Base-by-base conservation (phyloP, 2,113 vertebrate species). In the Actinemys pallida region DNA sequence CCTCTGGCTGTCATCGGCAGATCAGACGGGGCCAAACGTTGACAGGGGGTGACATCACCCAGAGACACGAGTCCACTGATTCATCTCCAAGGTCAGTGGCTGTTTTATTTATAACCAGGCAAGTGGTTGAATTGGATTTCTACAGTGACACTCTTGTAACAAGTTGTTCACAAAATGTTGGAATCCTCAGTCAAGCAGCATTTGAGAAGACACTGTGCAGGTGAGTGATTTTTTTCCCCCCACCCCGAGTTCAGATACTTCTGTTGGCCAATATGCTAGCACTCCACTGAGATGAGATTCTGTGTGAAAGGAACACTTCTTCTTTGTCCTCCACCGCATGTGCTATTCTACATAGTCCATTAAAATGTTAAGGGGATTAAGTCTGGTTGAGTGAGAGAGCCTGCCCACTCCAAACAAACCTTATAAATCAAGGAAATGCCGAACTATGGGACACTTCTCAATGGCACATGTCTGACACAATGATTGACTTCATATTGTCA, bases 31-130 rank as follows among this genome's bases (percentile, higher is more conserved):
- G 91, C 90, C 95, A 91, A 89, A 29, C 10, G 2, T 91, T 2
- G 88, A 39, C 94, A 93, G 96, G 89, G 81, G 50, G 91, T 96
- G 96, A 97, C 96, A 95, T 96, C 97, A 57, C 81, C 8, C 91
- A 97, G 95, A 93, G 95, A 90, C 91, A 96, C 84, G 29, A 2
- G 87, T 89, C 82, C 80, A 49, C 93, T 89, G 92, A 93, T 93
- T 50, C 9, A 95, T 94, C 90, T 57, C 87, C 17, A 0, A 83
- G 95, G 81, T 95, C 95, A 83, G 87, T 0, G 80, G 69, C 65
- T 79, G 93, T 87, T 80, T 90, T 96, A 93, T 97, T 97, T 97
- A 95, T 92, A 94, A 50, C 81, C 49, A 2, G 92, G 72, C 56
- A 19, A 90, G 75, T 53, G 81, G 5, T 89, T 56, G 88, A 75